Evolutionary conservation across 1,140 invertebrate genomes (phyloP).

Genomic region (Brachionus rotundiformis): DNA sequence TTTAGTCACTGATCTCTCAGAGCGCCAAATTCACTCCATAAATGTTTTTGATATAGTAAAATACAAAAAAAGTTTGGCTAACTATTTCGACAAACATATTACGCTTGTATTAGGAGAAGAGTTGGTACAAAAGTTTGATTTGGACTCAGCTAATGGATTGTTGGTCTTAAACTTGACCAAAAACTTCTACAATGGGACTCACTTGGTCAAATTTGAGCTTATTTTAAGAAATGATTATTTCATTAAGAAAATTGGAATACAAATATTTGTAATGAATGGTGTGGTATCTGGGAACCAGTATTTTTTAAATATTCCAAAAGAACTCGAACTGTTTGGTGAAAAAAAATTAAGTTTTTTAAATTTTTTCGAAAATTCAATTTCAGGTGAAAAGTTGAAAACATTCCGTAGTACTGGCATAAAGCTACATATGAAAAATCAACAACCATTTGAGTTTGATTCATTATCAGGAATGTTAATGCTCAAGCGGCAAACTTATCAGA

Average conservation of each 20-base stretch:
- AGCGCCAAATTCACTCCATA: background rate
- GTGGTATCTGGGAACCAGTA: background rate
- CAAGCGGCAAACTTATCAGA: background rate
- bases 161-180: background rate
- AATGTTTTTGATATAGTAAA: constrained; percentile 4
- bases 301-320: background rate
- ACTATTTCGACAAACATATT: background rate
- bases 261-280: background rate
- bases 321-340: background rate
- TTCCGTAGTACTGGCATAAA: background rate
- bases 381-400: background rate
- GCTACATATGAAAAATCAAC: background rate
- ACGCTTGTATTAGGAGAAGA: background rate
- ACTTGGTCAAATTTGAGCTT: background rate
- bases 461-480: background rate
- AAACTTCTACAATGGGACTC: background rate
- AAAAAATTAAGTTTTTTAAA: background rate
- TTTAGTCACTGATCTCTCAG: background rate
- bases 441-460: constrained; percentile 2
- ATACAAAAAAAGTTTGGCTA: background rate
- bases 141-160: background rate
- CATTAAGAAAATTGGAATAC: background rate
- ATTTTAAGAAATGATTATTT: background rate
- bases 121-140: background rate
- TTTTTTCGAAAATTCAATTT: background rate